Conservation (phyloP, 2,113 vertebrate species). For the Poeciliopsis prolifica region DNA sequence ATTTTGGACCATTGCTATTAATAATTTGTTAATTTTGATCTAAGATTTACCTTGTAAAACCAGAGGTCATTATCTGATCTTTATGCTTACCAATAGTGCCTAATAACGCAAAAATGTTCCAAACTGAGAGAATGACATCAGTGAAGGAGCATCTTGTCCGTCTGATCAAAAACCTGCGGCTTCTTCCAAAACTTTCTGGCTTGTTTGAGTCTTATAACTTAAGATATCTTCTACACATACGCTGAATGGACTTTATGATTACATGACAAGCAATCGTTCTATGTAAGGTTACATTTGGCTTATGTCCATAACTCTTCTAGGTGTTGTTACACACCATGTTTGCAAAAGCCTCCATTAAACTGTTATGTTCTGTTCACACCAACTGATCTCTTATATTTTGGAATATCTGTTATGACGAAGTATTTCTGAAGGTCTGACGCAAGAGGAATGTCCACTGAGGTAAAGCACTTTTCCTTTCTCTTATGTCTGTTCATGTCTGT, state of each 20-base stretch:
- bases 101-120: no score
- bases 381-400: neutral
- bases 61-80: no score
- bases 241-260: neutral
- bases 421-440: neutral
- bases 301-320: no score
- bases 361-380: neutral
- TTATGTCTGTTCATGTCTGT: neutral
- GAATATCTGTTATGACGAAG: neutral
- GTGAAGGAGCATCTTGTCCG: no score
- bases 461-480: neutral
- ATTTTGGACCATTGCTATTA: no score
- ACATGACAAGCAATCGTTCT: neutral
- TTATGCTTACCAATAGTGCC: no score
- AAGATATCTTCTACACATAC: neutral
- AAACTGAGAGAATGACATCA: no score
- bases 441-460: neutral
- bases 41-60: no score
- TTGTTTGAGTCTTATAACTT: neutral
- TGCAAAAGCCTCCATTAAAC: neutral
- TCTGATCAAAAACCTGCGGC: no score
- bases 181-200: no score
- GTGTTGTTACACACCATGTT: neutral
- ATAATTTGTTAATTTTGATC: no score
- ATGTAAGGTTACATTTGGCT: neutral